phyloP scores from a whole-genome alignment of 2,797 vertebrate genomes.

The Enteromius afrohamiltoni region DNA sequence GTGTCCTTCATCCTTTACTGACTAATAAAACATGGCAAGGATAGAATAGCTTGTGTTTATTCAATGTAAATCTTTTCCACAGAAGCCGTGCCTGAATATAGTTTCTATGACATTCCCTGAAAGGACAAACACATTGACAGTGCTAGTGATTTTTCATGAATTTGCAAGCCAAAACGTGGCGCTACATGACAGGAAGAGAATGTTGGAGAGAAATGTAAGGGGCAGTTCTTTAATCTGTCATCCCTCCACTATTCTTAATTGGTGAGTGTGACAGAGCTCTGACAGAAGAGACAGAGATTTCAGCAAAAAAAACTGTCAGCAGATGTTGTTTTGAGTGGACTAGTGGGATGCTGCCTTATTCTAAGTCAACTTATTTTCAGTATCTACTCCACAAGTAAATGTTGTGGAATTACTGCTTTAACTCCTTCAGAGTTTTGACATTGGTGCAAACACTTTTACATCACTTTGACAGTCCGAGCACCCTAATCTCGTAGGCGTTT shows the following conservation, averaged over 20 bases:
- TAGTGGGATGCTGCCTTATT: background rate
- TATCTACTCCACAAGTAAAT: background rate
- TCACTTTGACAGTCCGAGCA: background rate
- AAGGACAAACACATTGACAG: conserved; percentile 6
- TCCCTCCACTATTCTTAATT: background rate
- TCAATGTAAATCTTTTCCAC: background rate
- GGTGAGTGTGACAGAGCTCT: background rate
- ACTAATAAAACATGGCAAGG: background rate
- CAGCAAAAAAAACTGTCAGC: conserved; percentile 1
- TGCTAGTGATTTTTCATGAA: background rate
- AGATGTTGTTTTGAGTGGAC: conserved; percentile 17
- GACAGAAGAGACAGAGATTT: background rate
- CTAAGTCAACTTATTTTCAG: background rate
- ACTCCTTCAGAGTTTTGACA: background rate
- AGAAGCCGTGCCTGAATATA: background rate
- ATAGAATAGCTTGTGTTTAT: background rate
- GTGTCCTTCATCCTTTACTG: background rate
- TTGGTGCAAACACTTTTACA: background rate
- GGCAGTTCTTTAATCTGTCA: background rate
- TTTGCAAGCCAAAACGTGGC: background rate
- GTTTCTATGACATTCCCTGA: background rate
- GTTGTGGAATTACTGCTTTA: too few relatives aligned
- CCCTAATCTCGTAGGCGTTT: background rate
- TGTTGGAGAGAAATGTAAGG: background rate
- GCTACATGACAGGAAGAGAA: conserved; percentile 4